Base-by-base conservation (phyloP, 2,888 invertebrate species). In the Ceraclea dissimilis region DNA sequence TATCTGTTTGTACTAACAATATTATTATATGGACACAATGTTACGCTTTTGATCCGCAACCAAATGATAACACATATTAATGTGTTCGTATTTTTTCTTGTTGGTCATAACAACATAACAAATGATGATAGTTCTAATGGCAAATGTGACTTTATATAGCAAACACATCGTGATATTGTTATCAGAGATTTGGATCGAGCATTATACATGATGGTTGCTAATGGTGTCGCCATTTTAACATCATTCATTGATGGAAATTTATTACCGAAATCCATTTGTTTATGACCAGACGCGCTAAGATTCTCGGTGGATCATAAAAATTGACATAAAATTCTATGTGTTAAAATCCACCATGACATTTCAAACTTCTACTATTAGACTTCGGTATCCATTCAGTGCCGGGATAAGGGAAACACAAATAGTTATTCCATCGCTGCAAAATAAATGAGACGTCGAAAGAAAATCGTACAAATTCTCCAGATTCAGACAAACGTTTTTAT, bases 251-350 rank as follows among this genome's bases (percentile, higher is more conserved):
- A 44, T 52, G 22, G 46, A 43, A 52, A 52, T 52, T 52, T 52
- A 52, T 52, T 52, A 52, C 46, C 21, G 52, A 46, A 52, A 52
- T 52, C 52, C 52, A 52, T 46, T 52, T 44, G 46, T 52, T 52
- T 52, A 52, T 46, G 52, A 46, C 46, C 46, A 19, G 20, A 46
- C 20, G 46, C 46, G 46, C 20, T 46, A 19, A 46, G 46, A 46
- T 20, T 11, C 46, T 19, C 18, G 2, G 11, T 46, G 20, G 46
- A 46, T 20, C 46, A 19, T 46, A 46, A 46, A 46, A 46, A 46
- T 19, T 19, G 20, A 19, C 10, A 46, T 46, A 46, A 46, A 46
- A 46, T n/a, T 46, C 19, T 46, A 46, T 43, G 46, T 46, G 46
- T 46, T 46, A 46, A 46, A 46, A 46, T 43, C 13, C 5, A 43